These are phyloP conservation scores for Grantiella picta DNA, from an alignment of 2,113 vertebrate species.

Conservation along the genomic window DNA sequence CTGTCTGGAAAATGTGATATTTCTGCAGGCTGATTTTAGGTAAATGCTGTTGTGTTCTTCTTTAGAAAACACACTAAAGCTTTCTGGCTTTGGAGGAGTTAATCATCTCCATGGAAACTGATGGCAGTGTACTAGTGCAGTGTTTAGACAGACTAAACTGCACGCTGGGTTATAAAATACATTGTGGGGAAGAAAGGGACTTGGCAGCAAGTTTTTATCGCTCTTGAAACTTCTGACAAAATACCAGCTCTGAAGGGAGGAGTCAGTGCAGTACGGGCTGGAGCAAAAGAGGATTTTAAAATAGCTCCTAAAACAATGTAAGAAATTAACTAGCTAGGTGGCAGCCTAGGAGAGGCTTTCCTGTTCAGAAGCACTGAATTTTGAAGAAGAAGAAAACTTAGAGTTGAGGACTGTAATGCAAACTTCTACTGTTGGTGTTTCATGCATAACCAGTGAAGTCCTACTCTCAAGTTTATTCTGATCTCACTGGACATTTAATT, in stretches of 20 bases:
- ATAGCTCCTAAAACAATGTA: slow-evolving; percentile 8
- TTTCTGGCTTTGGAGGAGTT: slow-evolving; percentile 65
- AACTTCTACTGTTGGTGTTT: neutral
- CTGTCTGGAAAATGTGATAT: neutral
- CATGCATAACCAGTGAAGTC: neutral
- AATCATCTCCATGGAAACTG: slow-evolving; percentile 76
- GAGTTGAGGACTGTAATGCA: neutral
- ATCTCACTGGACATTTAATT: neutral
- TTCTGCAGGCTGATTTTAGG: neutral
- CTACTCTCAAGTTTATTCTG: neutral
- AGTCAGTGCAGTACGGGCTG: neutral
- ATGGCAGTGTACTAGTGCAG: slow-evolving; percentile 60
- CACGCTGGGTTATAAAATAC: slow-evolving; percentile 66
- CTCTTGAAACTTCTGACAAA: slow-evolving; percentile 58
- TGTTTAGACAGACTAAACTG: slow-evolving; percentile 74
- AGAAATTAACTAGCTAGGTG: slow-evolving; percentile 56
- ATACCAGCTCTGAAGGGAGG: slow-evolving; percentile 57
- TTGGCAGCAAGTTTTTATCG: slow-evolving; percentile 63
- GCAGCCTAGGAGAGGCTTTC: slow-evolving; percentile 40
- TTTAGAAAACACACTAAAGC: neutral
- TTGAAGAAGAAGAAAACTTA: neutral
- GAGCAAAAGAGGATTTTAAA: slow-evolving; percentile 31
- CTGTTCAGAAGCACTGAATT: neutral
- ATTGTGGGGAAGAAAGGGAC: slow-evolving; percentile 57
- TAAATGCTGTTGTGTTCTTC: neutral